These are phyloP conservation scores for Ochropleura leucogaster DNA, from an alignment of 2,888 invertebrate genomes.

Conservation along the genomic window DNA sequence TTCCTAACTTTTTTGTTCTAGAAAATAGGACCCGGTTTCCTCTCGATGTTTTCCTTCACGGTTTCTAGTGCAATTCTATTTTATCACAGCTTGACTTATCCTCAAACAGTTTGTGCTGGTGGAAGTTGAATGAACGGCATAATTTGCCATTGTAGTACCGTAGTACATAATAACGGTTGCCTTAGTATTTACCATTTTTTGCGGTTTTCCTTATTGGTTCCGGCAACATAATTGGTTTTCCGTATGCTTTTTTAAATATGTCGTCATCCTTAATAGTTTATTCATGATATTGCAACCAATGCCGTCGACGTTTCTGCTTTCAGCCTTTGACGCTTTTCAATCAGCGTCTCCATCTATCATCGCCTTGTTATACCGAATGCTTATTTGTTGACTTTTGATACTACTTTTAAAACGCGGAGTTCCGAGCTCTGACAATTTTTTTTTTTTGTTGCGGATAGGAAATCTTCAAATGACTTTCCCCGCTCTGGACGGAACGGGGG, in stretches of 20 bases:
- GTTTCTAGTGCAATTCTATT: not conserved
- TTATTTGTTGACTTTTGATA: too few species aligned
- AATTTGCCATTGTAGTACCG: not conserved
- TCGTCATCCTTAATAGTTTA: not conserved
- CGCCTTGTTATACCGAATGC: too few species aligned
- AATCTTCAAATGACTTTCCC: too few species aligned
- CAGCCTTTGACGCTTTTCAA: not conserved
- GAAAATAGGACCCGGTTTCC: not conserved
- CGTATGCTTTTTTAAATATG: not conserved
- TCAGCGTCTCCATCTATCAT: not conserved
- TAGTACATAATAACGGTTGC: conserved; percentile 8
- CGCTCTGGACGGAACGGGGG: too few species aligned
- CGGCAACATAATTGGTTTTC: conserved; percentile 8
- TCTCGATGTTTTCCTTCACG: not conserved
- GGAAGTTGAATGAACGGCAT: conserved; percentile 22
- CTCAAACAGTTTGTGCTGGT: not conserved
- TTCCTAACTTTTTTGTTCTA: not conserved
- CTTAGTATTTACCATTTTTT: not conserved
- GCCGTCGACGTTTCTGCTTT: not conserved
- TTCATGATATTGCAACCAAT: not conserved
- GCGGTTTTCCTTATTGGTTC: conserved; percentile 39
- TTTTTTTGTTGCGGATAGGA: too few species aligned
- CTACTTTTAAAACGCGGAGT: not conserved
- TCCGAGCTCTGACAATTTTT: too few species aligned
- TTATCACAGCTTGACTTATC: not conserved